A percentile compares a stretch with the other conserved stretches of the same genome.
Conservation (phyloP, 2,888 invertebrate genomes). For the Acanthococcus lagerstroemiae region DNA sequence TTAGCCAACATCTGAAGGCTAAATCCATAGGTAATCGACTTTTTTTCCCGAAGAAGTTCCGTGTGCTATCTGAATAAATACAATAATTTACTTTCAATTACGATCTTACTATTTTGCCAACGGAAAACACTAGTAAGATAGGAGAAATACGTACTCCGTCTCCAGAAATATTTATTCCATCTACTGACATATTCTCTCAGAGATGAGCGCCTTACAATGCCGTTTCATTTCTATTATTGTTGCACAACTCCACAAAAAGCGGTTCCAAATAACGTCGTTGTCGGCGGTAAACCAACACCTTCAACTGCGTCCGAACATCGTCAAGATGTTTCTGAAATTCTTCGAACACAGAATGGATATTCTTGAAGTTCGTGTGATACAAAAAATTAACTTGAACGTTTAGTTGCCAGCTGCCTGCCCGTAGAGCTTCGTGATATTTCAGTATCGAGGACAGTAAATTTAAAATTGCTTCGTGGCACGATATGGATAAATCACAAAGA, state of each 20-base stretch:
- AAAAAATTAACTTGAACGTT: slow-evolving; percentile 17
- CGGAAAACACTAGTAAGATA: no score
- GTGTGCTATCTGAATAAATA: no score
- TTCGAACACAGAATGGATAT: neutral
- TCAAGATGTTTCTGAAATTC: slow-evolving; percentile 11
- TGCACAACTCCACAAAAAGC: slow-evolving; percentile 14
- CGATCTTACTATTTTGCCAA: no score
- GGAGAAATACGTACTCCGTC: no score
- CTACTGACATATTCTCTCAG: no score
- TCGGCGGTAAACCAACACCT: slow-evolving; percentile 1
- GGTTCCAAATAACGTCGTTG: slow-evolving; percentile 18
- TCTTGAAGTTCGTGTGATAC: slow-evolving; percentile 23
- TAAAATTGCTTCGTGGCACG: slow-evolving; percentile 3
- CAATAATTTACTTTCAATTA: no score
- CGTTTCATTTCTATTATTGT: neutral
- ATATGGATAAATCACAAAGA: slow-evolving; percentile 12
- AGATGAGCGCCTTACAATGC: no score
- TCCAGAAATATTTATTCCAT: no score
- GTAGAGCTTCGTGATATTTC: slow-evolving; percentile 16
- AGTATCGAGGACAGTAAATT: slow-evolving; percentile 8
- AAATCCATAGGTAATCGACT: no score
- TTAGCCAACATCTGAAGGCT: no score
- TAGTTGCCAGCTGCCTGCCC: slow-evolving; percentile 5
- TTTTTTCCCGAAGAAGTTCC: no score
- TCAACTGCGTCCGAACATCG: neutral